These are phyloP conservation scores for Prunella strophiata DNA, from an alignment of 2,797 vertebrate species.

Conservation along the genomic window DNA sequence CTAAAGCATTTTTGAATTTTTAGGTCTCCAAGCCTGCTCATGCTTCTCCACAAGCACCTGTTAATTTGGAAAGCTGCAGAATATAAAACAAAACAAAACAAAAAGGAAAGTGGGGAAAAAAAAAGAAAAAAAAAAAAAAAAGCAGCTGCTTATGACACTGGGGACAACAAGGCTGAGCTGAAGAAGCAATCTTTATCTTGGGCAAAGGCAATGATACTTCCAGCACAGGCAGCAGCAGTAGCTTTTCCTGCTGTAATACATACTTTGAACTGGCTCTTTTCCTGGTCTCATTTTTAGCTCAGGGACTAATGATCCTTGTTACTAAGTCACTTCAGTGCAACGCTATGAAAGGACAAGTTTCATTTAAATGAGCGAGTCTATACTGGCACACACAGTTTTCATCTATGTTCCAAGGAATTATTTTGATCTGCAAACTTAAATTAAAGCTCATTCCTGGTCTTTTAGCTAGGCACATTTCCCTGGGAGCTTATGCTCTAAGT, in stretches of 20 bases:
- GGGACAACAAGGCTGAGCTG: not conserved
- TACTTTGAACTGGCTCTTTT: constrained; percentile 4
- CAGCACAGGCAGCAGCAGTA: not conserved
- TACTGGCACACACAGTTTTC: not conserved
- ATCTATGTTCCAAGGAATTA: not conserved
- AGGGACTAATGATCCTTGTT: constrained; percentile 31
- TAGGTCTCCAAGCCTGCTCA: not conserved
- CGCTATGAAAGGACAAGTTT: not conserved
- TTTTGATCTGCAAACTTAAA: constrained; percentile 32
- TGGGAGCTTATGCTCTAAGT: not conserved
- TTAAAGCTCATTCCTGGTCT: constrained; percentile 16
- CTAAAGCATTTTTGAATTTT: not conserved
- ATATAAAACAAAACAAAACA: not conserved
- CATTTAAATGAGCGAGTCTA: not conserved
- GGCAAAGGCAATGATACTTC: not conserved
- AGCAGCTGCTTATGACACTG: not conserved
- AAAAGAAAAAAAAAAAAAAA: not conserved
- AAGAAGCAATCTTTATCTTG: not conserved
- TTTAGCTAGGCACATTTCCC: not conserved
- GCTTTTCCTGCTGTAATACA: not conserved
- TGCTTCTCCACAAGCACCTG: not conserved
- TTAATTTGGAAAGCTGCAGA: not conserved
- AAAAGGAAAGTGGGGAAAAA: too few species aligned
- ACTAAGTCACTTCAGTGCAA: constrained; percentile 33
- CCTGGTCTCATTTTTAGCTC: constrained; percentile 22